Percentiles rank a stretch among this genome's conserved stretches.
Conservation (phyloP, 2,113 vertebrate species). For the Coryphaenoides rupestris region DNA sequence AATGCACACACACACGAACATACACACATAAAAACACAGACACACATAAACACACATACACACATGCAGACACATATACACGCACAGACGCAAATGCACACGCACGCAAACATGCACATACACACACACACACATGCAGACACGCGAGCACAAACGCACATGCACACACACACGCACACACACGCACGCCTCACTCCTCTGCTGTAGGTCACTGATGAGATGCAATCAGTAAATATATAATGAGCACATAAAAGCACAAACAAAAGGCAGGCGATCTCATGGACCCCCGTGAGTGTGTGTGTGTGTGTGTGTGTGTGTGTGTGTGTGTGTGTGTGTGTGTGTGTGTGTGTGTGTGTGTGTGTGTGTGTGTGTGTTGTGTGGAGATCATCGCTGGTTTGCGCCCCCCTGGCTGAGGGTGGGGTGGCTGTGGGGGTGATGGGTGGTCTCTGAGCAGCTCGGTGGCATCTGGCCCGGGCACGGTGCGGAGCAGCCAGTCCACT, state of each 20-base stretch:
- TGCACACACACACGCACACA: slow-evolving; percentile 26
- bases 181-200: slow-evolving; percentile 9
- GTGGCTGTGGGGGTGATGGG: slow-evolving; percentile 42
- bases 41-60: slow-evolving; percentile 14
- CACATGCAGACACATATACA: neutral
- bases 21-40: no score
- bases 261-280: slow-evolving; percentile 34
- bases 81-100: no score
- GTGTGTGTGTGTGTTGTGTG: no score
- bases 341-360: no score
- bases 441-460: slow-evolving; percentile 45
- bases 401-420: no score
- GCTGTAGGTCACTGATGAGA: slow-evolving; percentile 25
- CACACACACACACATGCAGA: neutral
- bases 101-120: neutral
- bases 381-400: slow-evolving; percentile 35
- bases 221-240: slow-evolving; percentile 30
- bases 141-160: slow-evolving; percentile 22
- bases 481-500: slow-evolving; percentile 49
- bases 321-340: no score
- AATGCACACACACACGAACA: no score
- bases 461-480: slow-evolving; percentile 65
- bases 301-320: no score
- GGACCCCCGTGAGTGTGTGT: no score
- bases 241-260: neutral